Evolutionary conservation across 2,113 vertebrate species (phyloP), one percentile per base, ranked within the genome.

Genomic region (Uria aalge): DNA sequence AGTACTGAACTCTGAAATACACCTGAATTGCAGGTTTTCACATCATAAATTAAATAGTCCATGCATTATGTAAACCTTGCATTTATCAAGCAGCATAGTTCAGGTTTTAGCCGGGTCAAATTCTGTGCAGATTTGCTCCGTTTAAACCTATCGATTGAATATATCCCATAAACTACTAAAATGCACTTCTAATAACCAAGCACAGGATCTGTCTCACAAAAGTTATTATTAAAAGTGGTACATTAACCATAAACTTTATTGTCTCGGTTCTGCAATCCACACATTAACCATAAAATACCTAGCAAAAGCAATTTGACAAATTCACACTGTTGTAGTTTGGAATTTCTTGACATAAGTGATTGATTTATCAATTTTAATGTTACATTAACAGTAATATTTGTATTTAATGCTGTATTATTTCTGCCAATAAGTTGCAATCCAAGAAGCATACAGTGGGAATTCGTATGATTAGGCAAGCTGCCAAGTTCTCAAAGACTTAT

Each of bases 401-500:
- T 64, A 92, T 74, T 93, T 85, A 95, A 85, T 73, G 32, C 16
- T 47, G 10, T 67, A 75, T 74, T 82, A 88, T 93, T 92, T 81
- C 69, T 92, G 71, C 50, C 90, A 91, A n/a, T 93, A 72, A 91
- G 8, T 12, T 91, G 79, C 74, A 85, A 88, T 66, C 56, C 67
- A 96, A 76, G 73, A 90, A 90, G 72, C 68, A 90, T 47, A 71
- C 66, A 91, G 57, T 43, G 36, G 38, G 86, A 95, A 95, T 75
- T 50, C 85, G 32, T 52, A 87, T 11, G 69, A 92, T 95, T 67
- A 94, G 92, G 87, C 82, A 95, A 96, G 26, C 63, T 93, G 92
- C 76, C 94, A 95, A 76, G 50, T 85, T 79, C 82, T 95, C 77
- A 57, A 92, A 94, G 66, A 84, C 83, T 50, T 75, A 48, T 17